Conservation (phyloP, 2,888 invertebrate genomes). For the Rugalucina vietnamica region DNA sequence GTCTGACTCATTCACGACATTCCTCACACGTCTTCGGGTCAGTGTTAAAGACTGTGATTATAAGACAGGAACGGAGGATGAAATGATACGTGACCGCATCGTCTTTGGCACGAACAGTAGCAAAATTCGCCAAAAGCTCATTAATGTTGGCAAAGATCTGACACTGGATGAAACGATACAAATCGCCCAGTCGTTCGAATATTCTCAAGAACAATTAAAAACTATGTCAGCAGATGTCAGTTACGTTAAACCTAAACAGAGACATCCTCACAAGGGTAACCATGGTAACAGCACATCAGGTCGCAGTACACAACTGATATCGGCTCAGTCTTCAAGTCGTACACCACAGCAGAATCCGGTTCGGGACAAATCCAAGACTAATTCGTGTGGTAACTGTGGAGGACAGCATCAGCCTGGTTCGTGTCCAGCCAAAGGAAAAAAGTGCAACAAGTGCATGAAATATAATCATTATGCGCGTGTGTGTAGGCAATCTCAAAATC, state of each 20-base stretch:
- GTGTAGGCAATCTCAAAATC: neutral
- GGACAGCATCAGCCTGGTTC: neutral
- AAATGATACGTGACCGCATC: slow-evolving; percentile 8
- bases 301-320: neutral
- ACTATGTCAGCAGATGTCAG: slow-evolving; percentile 8
- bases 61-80: neutral
- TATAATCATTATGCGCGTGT: neutral
- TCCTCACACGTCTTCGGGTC: neutral
- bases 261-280: too few relatives aligned
- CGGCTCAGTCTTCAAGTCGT: neutral
- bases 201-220: slow-evolving; percentile 9
- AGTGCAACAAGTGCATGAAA: neutral
- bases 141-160: neutral
- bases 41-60: neutral
- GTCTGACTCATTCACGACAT: neutral
- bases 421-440: neutral
- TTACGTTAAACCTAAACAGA: neutral
- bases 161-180: slow-evolving; percentile 21
- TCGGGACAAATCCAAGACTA: neutral
- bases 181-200: neutral
- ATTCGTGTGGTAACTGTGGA: neutral
- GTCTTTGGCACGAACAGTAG: slow-evolving; percentile 19
- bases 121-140: slow-evolving; percentile 25
- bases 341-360: neutral
- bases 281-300: neutral